Base-by-base conservation (phyloP, 2,113 vertebrate genomes). In the Malurus melanocephalus region DNA sequence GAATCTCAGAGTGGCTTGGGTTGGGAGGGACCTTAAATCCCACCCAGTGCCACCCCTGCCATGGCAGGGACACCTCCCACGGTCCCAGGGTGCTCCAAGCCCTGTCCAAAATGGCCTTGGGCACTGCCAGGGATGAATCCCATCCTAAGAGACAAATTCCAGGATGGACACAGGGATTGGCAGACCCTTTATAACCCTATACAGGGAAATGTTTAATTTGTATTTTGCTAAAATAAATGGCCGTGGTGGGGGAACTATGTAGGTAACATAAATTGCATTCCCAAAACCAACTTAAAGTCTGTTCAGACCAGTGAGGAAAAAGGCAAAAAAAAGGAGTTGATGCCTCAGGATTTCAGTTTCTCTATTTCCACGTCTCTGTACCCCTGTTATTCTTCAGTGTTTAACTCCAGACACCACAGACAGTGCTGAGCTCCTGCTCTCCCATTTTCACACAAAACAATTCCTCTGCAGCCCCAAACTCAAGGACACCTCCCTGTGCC, bases 231-330 rank as follows among this genome's bases (percentile, higher is more conserved):
- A 10, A 66, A 59, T 2, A 71, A 80, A 49, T 13, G 19, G 16
- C 27, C 0, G 0, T 2, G 35, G 3, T 30, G 13, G 6, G 18
- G 28, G 32, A 17, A 9, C 4, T 26, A 0, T 23, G 13, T 45
- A 0, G 14, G 13, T 19, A 43, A 38, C 4, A 4, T 20, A 40
- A 61, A 10, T 3, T 45, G 20, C 12, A 1, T 28, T 81, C 33
- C n/a, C 15, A 42, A 42, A 42, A 46, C 30, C 20, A 42, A 0
- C 33, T 46, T 0, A 23, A 52, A 69, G 11, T 35, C 30, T 55
- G 4, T 17, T 60, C 40, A 40, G 55, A n/a, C 13, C 62, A 11
- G 23, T 5, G 61, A 78, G 33, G 84, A 46, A 45, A 45, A 62
- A 87, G 18, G 38, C 38, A 38, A 38, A 38, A 38, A 11, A 38